Base-by-base conservation (phyloP, 2,888 invertebrate genomes). In the Metellina segmentata region DNA sequence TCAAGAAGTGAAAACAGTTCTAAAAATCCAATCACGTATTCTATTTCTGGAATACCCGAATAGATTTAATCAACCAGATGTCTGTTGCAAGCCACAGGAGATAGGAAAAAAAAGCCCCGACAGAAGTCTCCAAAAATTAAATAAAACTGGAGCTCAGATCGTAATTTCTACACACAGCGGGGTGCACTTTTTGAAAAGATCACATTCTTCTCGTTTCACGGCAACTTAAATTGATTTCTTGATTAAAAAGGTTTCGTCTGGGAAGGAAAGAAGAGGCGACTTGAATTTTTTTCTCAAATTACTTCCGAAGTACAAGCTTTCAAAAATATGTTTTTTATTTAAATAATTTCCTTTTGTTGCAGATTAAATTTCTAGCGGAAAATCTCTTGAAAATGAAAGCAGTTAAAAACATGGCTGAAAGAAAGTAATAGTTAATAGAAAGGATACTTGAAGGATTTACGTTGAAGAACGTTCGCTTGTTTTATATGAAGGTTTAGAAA, bases 201-300 rank as follows among this genome's bases (percentile, higher is more conserved):
- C 7, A 61, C 61, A 61, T 61, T 61, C 61, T 61, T 61, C 61
- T 61, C 11, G 61, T 61, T 61, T 61, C 8, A 16, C 16, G 61
- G 61, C 61, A 61, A 61, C 61, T 61, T 61, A 61, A 61, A 61
- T 61, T 61, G 61, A 61, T 61, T 61, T 61, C 61, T 61, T 61
- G 61, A 61, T 61, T 61, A 61, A 61, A 61, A 61, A 61, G 61
- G 61, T 61, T 61, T 61, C 61, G 16, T 61, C 61, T 16, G 11
- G 16, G 61, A 8, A 61, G 11, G 5, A 61, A 61, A 61, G 16
- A 61, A 61, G 16, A 61, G 13, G 7, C 34, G 34, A 34, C 34
- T 34, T 34, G 34, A 34, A 34, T 34, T 34, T 34, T 34, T 34
- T 34, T 34, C 34, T 34, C 34, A 34, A 34, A 34, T 34, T 34